Evolutionary conservation across 2,888 invertebrate genomes (phyloP), one percentile per base, ranked within the genome.

Genomic region (Cataglyphis cursor): DNA sequence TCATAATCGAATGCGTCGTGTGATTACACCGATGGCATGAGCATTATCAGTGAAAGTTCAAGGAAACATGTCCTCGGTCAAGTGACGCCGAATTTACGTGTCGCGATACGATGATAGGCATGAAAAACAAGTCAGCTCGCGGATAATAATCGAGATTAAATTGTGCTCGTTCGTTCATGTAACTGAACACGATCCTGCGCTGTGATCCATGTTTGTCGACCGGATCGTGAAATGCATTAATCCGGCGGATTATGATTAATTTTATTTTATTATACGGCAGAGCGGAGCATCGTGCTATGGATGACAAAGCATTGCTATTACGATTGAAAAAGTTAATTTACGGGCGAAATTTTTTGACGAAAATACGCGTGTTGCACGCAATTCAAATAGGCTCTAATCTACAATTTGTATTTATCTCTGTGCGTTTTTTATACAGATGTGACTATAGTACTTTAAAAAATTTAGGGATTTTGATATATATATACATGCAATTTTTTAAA

Each of bases 21-120:
- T 57, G 8, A 28, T 38, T 28, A 24, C 38, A 24, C 24, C 5
- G 41, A 41, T 28, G 48, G 6, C 54, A 65, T 18, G 10, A 57
- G 57, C n/a, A 51, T 81, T 85, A 83, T 86, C 83, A 81, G 74
- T 82, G 78, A 84, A 85, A 88, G 86, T 88, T 87, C 76, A 82
- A 87, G 82, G 82, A 74, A 88, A 83, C 64, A 64, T 68, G 24
- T 28, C 57, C 12, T 66, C 21, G n/a, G n/a, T 75, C 59, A 57
- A 61, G 48, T 31, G 75, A 70, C 70, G 73, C 21, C 6, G 10
- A n/a, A 44, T 38, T 72, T 72, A 41, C 54, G 28, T 57, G 15
- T 61, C 38, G 38, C n/a, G 10, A 15, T 31, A 24, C 62, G 15
- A 31, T 8, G 48, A n/a, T 51, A 51, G 48, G 18, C 15, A 28